Percentiles rank a stretch among this genome's conserved stretches.
Evolutionary conservation across 2,113 vertebrate genomes (phyloP).

Genomic region (Pogona vitticeps): DNA sequence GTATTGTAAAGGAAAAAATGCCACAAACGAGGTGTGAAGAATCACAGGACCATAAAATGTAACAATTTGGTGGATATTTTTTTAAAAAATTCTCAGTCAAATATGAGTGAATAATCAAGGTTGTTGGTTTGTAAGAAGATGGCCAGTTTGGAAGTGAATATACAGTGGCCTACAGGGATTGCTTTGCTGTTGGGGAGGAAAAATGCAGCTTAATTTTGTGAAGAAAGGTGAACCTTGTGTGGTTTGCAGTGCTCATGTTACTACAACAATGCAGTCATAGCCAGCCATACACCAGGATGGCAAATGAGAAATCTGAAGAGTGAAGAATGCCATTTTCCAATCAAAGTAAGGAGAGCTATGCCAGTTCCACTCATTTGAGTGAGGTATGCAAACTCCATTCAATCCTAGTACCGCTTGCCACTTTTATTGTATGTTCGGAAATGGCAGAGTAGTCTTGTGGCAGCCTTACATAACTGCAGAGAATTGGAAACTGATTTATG

Average conservation of each 20-base stretch:
- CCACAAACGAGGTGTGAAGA: background rate
- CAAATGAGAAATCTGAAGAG: background rate
- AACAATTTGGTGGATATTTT: background rate
- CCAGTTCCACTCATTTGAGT: background rate
- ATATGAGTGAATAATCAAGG: background rate
- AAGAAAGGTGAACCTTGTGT: background rate
- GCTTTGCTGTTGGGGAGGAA: background rate
- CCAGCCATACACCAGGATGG: background rate
- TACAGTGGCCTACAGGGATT: background rate
- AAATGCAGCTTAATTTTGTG: conserved; percentile 2
- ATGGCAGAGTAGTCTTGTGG: background rate
- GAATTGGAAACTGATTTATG: background rate
- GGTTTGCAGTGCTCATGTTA: background rate
- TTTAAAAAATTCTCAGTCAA: background rate
- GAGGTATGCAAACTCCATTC: background rate
- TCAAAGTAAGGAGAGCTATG: background rate
- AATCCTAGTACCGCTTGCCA: background rate
- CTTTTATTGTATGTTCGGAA: background rate
- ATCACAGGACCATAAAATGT: background rate
- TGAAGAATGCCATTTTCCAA: background rate
- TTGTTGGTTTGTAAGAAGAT: background rate
- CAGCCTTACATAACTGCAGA: background rate
- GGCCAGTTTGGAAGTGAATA: background rate
- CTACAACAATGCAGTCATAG: background rate
- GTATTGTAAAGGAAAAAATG: background rate